Base-by-base conservation (phyloP, 53 echinoderm and acorn worm species). In the Luidia sarsii region DNA sequence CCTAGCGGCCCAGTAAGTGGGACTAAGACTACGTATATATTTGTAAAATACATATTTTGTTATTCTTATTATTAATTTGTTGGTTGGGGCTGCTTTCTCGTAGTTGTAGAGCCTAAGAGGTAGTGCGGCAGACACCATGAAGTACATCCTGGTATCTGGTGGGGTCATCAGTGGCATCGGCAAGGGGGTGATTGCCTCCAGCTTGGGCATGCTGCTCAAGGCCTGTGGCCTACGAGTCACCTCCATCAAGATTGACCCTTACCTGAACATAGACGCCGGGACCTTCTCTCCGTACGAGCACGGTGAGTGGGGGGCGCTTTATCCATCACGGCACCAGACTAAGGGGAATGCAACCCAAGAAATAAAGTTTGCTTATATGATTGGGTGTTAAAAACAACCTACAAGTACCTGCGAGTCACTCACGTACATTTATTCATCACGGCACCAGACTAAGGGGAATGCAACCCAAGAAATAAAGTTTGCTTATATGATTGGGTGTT, bases 221-320 rank as follows among this genome's bases (percentile, higher is more conserved):
- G 90, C 97, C 1, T 94, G 97, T 20, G 97, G 94, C 2, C 71
- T 97, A 13, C 56, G 97, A 43, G 94, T 97, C 43, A 97, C 97
- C 11, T 97, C 97, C 19, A 97, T 97, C 63, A 97, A 97, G 81
- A 97, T 97, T 31, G 97, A 97, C 65, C 97, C 97, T 0, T 97
- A 97, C 49, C 91, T 97, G 45, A 97, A 97, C 89, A 97, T 97
- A 10, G 97, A 97, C 65, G 97, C 97, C 35, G 97, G 97, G 39
- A 97, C 97, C 30, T 97, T 97, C 72, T 97, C 97, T 14, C 97
- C 97, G 3, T 97, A 97, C 84, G 97, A 97, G 84, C 97, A 97
- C 70, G 97, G 97, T 97, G 68, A 85, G 81, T 7, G 16, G 28
- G 16, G 6, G 23, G n/a, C n/a, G n/a, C n/a, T n/a, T n/a, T n/a